These are phyloP conservation scores for Azemiops feae DNA, from an alignment of 2,113 vertebrate species.

Conservation along the genomic window DNA sequence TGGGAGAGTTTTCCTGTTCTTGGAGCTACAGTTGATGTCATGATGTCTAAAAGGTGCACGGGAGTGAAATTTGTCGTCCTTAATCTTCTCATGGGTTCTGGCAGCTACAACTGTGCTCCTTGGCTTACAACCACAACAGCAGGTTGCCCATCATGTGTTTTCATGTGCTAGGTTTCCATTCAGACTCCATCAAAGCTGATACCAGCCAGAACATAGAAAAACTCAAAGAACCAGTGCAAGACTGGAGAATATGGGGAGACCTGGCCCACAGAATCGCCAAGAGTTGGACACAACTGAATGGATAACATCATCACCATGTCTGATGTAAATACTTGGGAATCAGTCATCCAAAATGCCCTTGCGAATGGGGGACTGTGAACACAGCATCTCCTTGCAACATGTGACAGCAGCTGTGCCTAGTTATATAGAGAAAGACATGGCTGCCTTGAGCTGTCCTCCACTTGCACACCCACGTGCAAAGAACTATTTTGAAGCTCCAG, in stretches of 20 bases:
- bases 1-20: background rate
- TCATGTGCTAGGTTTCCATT: background rate
- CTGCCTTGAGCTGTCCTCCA: background rate
- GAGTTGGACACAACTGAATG: background rate
- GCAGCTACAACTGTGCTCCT: background rate
- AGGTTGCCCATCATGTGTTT: background rate
- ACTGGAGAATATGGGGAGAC: background rate
- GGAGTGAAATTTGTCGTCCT: background rate
- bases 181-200: background rate
- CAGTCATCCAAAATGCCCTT: background rate
- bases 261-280: background rate
- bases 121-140: background rate
- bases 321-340: background rate
- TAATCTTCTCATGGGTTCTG: background rate
- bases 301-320: background rate
- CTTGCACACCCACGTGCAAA: background rate
- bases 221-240: background rate
- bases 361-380: background rate
- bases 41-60: background rate
- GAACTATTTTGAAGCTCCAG: background rate
- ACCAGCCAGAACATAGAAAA: background rate
- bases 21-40: background rate
- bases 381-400: background rate
- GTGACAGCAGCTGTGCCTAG: background rate
- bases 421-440: background rate